Evolutionary conservation across 2,888 invertebrate species (phyloP).

Genomic region (Hyposoter didymator): DNA sequence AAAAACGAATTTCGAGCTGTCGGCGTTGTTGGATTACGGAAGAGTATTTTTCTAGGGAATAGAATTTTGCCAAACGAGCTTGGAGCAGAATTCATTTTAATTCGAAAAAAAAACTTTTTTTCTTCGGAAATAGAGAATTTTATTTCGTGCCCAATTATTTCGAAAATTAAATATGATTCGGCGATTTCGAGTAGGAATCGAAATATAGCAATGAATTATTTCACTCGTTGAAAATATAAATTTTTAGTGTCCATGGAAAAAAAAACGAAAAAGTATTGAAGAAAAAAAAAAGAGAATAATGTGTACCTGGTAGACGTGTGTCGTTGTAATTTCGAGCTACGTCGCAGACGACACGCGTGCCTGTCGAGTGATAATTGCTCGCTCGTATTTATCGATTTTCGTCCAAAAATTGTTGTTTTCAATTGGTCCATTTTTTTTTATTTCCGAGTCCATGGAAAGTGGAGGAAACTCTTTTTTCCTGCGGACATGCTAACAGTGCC

Average conservation of each 20-base stretch:
- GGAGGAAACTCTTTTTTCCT: constrained; percentile 33
- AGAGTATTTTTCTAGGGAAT: background rate
- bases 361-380: constrained; percentile 54
- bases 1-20: background rate
- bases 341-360: constrained; percentile 51
- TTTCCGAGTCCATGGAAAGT: background rate
- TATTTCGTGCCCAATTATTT: background rate
- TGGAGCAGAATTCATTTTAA: background rate
- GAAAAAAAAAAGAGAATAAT: constrained; percentile 41
- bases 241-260: background rate
- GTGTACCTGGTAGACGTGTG: constrained; percentile 64
- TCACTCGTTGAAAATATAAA: background rate
- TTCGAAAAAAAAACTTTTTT: background rate
- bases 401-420: constrained; percentile 4
- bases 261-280: background rate
- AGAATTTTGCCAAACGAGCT: constrained; percentile 52
- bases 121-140: background rate
- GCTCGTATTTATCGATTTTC: background rate
- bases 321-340: constrained; percentile 56
- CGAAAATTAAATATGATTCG: background rate
- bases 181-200: background rate
- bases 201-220: background rate
- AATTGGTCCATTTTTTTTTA: background rate
- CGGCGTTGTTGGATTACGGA: background rate
- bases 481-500: constrained; percentile 42